Evolutionary conservation across 2,113 vertebrate genomes (phyloP).

Genomic region (Lethenteron reissneri): DNA sequence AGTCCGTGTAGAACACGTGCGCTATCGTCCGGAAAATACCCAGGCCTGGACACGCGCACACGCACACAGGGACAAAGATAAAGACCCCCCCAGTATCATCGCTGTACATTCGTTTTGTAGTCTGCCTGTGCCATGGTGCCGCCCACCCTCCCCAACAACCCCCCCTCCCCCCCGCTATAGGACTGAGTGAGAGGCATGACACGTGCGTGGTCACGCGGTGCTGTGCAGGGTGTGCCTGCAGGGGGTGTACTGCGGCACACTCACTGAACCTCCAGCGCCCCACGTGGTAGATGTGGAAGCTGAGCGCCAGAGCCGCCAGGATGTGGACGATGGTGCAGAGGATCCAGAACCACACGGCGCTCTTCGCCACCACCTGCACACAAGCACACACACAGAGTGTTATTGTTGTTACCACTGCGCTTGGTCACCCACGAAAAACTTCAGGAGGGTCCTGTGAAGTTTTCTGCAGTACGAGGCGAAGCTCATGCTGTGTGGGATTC

Average conservation of each 20-base stretch:
- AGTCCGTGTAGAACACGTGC: slow-evolving; percentile 67
- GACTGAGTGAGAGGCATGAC: neutral
- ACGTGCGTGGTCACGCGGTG: too few relatives aligned
- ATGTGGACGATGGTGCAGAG: slow-evolving; percentile 84
- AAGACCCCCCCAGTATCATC: neutral
- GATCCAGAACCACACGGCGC: slow-evolving; percentile 64
- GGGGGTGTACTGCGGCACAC: slow-evolving; percentile 8
- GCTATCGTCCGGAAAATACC: slow-evolving; percentile 53
- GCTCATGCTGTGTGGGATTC: too few relatives aligned
- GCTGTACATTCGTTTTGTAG: neutral
- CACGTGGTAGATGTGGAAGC: slow-evolving; percentile 95
- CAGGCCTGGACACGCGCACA: slow-evolving; percentile 27
- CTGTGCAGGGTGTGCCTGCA: too few relatives aligned
- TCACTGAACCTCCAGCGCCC: slow-evolving; percentile 72
- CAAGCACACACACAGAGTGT: neutral
- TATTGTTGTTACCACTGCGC: too few relatives aligned
- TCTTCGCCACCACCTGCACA: slow-evolving; percentile 50
- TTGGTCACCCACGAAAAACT: too few relatives aligned
- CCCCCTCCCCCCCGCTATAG: neutral
- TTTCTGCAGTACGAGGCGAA: too few relatives aligned
- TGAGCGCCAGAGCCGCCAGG: slow-evolving; percentile 59
- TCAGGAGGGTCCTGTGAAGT: too few relatives aligned
- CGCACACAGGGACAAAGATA: neutral
- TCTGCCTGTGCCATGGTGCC: neutral
- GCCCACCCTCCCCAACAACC: neutral